Evolutionary conservation across 37 sponge, comb jelly and placozoan species (phyloP).

Genomic region (Chondrilla cf. caribensis): DNA sequence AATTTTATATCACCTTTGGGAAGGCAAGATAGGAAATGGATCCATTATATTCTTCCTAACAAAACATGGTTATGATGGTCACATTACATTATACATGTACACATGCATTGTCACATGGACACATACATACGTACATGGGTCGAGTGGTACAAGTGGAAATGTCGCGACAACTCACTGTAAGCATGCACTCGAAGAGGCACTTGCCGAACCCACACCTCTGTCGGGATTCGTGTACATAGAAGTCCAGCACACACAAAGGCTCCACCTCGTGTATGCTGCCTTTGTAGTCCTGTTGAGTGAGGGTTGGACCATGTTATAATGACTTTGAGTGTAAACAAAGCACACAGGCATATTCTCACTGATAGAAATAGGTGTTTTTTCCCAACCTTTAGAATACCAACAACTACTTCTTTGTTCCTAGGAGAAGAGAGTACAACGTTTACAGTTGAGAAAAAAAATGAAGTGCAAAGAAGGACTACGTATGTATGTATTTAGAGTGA

Average conservation of each 20-base stretch:
- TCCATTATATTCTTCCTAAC: too few species aligned
- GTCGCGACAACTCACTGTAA: conserved; percentile 66
- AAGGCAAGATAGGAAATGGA: too few species aligned
- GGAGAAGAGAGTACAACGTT: not conserved
- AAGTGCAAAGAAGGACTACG: too few species aligned
- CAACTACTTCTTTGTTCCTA: conserved; percentile 58
- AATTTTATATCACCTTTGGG: too few species aligned
- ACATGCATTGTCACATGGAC: not conserved
- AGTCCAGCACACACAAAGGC: conserved; percentile 91
- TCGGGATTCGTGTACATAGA: conserved; percentile 89
- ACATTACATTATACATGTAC: too few species aligned
- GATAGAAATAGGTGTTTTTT: conserved; percentile 75
- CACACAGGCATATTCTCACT: conserved; percentile 23
- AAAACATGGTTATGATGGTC: too few species aligned
- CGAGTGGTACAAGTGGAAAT: too few species aligned
- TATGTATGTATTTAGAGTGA: too few species aligned
- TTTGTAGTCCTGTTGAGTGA: conserved; percentile 45
- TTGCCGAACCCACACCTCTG: conserved; percentile 90
- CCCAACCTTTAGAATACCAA: conserved; percentile 91
- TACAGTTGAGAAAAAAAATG: too few species aligned
- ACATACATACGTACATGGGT: too few species aligned
- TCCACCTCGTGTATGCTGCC: conserved; percentile 66
- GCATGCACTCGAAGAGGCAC: conserved; percentile 82
- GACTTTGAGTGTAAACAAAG: not conserved
- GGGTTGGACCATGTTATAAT: too few species aligned